phyloP scores from a whole-genome alignment of 2,113 vertebrate species.

The Pangasianodon hypophthalmus region DNA sequence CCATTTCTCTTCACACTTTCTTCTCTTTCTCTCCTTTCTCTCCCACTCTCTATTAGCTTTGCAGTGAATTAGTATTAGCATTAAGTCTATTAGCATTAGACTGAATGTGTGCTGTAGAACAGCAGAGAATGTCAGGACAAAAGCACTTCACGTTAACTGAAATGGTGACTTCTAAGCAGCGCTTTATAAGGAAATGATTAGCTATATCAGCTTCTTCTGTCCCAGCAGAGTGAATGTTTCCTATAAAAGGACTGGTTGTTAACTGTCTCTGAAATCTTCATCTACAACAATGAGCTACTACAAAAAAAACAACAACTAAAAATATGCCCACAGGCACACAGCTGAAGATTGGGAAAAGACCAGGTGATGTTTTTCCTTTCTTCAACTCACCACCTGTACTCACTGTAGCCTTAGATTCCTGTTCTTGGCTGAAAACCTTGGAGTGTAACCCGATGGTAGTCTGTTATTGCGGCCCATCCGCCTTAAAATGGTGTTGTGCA shows the following conservation, averaged over 20 bases:
- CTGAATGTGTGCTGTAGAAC: neutral
- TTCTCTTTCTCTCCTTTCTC: neutral
- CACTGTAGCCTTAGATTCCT: neutral
- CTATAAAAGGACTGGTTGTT: neutral
- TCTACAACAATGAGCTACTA: neutral
- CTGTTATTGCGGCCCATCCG: neutral
- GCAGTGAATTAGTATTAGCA: conserved; percentile 5
- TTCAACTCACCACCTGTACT: neutral
- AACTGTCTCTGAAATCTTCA: neutral
- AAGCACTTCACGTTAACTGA: neutral
- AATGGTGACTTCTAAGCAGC: too few relatives aligned
- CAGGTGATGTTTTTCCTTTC: neutral
- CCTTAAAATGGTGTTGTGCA: neutral
- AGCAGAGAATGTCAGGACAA: neutral
- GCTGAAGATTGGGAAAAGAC: neutral
- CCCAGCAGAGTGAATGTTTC: neutral
- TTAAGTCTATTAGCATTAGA: neutral
- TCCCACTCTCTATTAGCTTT: neutral
- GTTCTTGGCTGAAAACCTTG: neutral
- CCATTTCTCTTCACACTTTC: neutral
- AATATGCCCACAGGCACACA: neutral
- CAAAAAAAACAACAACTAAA: neutral
- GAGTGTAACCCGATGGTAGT: neutral
- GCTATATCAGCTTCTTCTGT: neutral
- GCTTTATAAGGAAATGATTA: neutral